Evolutionary conservation across 2,113 vertebrate species (phyloP).

Genomic region (Sinocyclocheilus anshuiensis): DNA sequence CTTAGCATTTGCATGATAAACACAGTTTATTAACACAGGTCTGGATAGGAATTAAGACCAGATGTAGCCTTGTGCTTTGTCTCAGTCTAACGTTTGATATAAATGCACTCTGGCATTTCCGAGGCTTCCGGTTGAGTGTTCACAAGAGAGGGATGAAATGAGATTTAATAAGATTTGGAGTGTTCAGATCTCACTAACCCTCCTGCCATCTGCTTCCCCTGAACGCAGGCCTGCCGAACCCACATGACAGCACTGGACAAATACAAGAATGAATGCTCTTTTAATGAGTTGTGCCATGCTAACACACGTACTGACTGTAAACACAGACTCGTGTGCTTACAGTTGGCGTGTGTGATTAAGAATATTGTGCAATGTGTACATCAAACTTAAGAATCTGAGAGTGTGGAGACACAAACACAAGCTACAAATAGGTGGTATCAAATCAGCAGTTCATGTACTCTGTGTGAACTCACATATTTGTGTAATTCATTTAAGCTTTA

Average conservation of each 20-base stretch:
- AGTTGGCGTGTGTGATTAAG: background rate
- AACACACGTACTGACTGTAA: constrained; percentile 24
- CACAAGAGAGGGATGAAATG: constrained; percentile 38
- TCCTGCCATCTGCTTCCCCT: constrained; percentile 42
- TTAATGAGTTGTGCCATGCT: constrained; percentile 37
- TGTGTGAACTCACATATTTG: background rate
- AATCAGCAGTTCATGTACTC: background rate
- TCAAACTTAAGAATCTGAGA: background rate
- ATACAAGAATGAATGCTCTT: constrained; percentile 31
- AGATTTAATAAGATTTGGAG: constrained; percentile 35
- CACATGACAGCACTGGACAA: constrained; percentile 24
- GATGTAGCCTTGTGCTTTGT: background rate
- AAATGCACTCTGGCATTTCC: constrained; percentile 33
- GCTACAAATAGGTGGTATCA: constrained; percentile 13
- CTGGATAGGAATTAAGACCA: constrained; percentile 1
- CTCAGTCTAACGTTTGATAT: constrained; percentile 33
- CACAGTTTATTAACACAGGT: background rate
- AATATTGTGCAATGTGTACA: background rate
- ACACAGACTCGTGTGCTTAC: background rate
- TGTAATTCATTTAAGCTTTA: background rate
- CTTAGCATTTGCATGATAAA: constrained; percentile 16
- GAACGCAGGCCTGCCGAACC: constrained; percentile 20
- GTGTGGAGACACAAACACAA: background rate
- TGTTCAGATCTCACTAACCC: constrained; percentile 36
- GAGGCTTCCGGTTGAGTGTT: constrained; percentile 28